Evolutionary conservation across 2,888 invertebrate species (phyloP), one percentile per base, ranked within the genome.

Genomic region (Lasioglossum vierecki): DNA sequence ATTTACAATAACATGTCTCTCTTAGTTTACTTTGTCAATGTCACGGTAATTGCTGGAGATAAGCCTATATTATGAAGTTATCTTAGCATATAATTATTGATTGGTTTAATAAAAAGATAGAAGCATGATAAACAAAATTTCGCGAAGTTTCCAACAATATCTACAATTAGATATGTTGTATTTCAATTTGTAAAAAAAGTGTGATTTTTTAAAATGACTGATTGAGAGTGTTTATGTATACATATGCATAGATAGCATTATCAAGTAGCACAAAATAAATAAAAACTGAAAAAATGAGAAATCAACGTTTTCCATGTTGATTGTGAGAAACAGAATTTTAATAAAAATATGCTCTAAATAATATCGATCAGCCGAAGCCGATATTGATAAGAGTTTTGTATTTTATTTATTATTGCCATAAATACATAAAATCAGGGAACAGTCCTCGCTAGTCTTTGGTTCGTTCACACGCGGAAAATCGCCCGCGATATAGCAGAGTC

Each of bases 401-500:
- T 11, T 57, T 57, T 11, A 11, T 57, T 11, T n/a, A 63, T 26
- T 13, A 4, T 63, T 5, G 5, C 4, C 30, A 63, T 63, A 15
- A 63, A 63, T 63, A 15, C 63, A 63, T 30, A 30, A 63, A 63
- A 63, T 30, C 60, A 86, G 85, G 72, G 78, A 81, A 53, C 8
- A 39, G 68, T 66, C 30, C n/a, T 46, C 73, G 49, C 80, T 46
- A 76, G 76, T 63, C 68, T 83, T 63, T 13, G 49, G 74, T 82
- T 76, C 57, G 73, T 79, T 82, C 73, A 26, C 79, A 41, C 68
- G 63, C 18, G 35, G 72, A 74, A 81, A 83, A 84, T 83, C 66
- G 75, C 46, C 22, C 60, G 44, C 70, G 70, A 86, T 83, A 79
- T 66, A 68, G 39, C 44, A 68, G 81, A 76, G 77, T 82, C 83